Evolutionary conservation across 2,888 invertebrate species (phyloP), one percentile per base, ranked within the genome.

Genomic region (Dryocosmus kuriphilus): DNA sequence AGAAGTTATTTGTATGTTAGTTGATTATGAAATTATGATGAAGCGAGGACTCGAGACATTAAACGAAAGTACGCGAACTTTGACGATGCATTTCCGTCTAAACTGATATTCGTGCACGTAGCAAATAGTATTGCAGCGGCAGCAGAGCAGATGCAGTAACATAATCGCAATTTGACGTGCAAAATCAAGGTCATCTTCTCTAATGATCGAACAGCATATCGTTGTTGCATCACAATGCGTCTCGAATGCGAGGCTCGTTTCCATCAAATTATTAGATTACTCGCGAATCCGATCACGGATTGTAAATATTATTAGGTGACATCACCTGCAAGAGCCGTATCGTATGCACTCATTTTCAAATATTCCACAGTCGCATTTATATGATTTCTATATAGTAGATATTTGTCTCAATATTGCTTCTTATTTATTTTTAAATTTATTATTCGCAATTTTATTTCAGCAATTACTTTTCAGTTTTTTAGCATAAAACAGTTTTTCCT

Each of bases 131-230:
- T 35, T 65, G 63, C 24, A 14, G 65, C 24, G 24, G 24, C 14
- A 65, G 27, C 46, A 46, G 19, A 46, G 46, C 46, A 38, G 38
- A 22, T 19, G 16, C 38, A 41, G 19, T 32, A 85, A 85, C 80
- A 86, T 81, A 86, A 86, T 85, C 82, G 86, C 86, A 86, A 87
- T 85, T 85, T 78, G 82, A 80, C 83, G 85, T 84, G 81, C 86
- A 86, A 86, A 85, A 83, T 85, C 90, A 89, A 90, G 90, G 90
- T 79, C 83, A 81, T 85, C 83, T 85, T 82, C 77, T 84, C 76
- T 80, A 78, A 82, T 80, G 82, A 89, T 86, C 85, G 86, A 85
- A 88, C 84, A 84, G 85, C 84, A 85, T 60, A 75, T 80, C 79
- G 61, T 71, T 77, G 80, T 89, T 89, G 87, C 86, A 85, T 90